Percentiles rank a stretch among this genome's conserved stretches.
Conservation (phyloP, 1,140 invertebrate species). For the Potamilus streckersoni region DNA sequence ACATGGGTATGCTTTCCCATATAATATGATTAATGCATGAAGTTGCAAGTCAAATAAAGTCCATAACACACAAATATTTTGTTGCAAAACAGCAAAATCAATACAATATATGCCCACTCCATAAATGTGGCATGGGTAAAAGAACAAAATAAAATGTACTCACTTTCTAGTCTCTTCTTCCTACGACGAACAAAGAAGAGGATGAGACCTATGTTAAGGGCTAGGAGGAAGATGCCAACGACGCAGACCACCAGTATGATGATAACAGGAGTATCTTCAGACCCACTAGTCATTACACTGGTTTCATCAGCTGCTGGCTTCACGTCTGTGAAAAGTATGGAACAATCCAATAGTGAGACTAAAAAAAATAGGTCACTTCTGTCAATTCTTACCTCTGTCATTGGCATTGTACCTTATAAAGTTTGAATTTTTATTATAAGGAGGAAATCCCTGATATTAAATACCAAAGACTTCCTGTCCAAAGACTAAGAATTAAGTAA, state of each 20-base stretch:
- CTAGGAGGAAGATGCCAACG: constrained; percentile 80
- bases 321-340: constrained; percentile 52
- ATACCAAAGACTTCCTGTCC: no score
- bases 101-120: background rate
- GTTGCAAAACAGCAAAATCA: background rate
- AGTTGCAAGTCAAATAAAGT: background rate
- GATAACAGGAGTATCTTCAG: constrained; percentile 78
- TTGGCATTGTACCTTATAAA: no score
- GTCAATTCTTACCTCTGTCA: no score
- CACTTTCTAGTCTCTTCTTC: constrained; percentile 73
- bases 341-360: no score
- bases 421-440: no score
- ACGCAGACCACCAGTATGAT: constrained; percentile 86
- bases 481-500: no score
- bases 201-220: constrained; percentile 85
- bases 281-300: constrained; percentile 42
- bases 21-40: background rate
- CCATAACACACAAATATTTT: background rate
- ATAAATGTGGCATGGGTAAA: background rate
- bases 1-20: no score
- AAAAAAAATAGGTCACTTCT: no score
- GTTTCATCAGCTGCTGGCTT: constrained; percentile 65
- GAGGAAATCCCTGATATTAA: no score
- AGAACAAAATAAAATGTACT: constrained; percentile 6
- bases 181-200: constrained; percentile 86